These are phyloP conservation scores for Denticeps clupeoides DNA, from an alignment of 2,797 vertebrate genomes.

Conservation along the genomic window DNA sequence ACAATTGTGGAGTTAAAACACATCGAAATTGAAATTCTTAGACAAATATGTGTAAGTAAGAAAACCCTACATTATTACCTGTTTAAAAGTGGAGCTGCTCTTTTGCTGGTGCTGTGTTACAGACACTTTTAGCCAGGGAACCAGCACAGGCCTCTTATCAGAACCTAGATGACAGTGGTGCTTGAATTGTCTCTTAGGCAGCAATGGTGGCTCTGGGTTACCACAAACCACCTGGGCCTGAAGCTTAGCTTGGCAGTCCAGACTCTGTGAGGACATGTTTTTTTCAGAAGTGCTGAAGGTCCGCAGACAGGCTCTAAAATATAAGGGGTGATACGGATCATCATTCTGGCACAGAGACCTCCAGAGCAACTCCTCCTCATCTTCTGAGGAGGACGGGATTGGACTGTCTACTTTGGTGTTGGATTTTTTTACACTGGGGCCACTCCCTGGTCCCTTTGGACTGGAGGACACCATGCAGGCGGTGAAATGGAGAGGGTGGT, in stretches of 20 bases:
- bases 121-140: slow-evolving; percentile 54
- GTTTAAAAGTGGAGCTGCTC: background rate
- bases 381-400: slow-evolving; percentile 38
- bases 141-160: slow-evolving; percentile 11
- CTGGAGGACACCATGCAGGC: slow-evolving; percentile 43
- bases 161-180: slow-evolving; percentile 34
- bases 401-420: no score
- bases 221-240: no score
- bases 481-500: slow-evolving; percentile 63
- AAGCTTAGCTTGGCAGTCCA: no score
- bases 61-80: no score
- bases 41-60: no score
- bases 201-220: slow-evolving; percentile 27
- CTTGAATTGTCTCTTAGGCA: slow-evolving; percentile 26
- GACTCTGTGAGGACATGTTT: background rate
- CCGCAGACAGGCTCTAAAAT: slow-evolving; percentile 51
- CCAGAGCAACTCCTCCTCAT: slow-evolving; percentile 60
- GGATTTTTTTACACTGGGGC: background rate
- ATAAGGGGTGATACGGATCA: slow-evolving; percentile 63
- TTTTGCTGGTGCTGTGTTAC: background rate
- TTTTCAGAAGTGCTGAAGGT: slow-evolving; percentile 18
- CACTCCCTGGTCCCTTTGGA: background rate
- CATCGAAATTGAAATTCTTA: no score
- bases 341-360: slow-evolving; percentile 39
- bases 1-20: no score